Conservation (phyloP, 2,888 invertebrate genomes). For the Listrodromus nycthemerus region DNA sequence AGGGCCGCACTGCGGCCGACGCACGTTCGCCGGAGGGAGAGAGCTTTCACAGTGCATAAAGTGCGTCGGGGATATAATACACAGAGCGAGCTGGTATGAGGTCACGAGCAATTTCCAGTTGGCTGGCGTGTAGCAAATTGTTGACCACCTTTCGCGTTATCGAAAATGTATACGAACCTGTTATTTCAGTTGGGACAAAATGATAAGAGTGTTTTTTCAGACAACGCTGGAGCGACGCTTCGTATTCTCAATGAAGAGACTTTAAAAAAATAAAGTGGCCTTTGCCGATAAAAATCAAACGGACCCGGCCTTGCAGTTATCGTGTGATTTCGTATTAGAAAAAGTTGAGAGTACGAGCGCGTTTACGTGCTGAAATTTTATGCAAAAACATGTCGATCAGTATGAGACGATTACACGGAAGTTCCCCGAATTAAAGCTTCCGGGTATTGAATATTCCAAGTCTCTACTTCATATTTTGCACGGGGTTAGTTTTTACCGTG, state of each 20-base stretch:
- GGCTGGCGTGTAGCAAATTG: conserved; percentile 51
- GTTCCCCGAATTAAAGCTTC: no score
- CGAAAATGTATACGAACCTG: neutral
- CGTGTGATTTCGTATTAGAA: neutral
- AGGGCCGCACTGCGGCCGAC: conserved; percentile 41
- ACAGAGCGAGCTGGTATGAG: neutral
- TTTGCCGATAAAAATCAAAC: no score
- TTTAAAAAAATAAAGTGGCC: no score
- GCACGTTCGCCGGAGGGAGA: conserved; percentile 5
- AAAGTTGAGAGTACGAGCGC: neutral
- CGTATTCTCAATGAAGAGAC: neutral
- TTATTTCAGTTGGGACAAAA: conserved; percentile 22
- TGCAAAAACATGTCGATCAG: no score
- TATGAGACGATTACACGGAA: no score
- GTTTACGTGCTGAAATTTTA: no score
- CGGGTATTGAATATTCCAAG: no score
- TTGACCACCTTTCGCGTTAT: conserved; percentile 6
- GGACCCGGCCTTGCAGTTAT: neutral
- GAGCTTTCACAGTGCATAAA: conserved; percentile 18
- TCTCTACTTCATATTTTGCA: no score
- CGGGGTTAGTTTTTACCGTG: no score
- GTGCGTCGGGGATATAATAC: conserved; percentile 33
- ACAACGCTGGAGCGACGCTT: neutral
- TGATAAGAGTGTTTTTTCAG: conserved; percentile 11
- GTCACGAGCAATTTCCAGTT: conserved; percentile 62